These are phyloP conservation scores for Mobula birostris DNA, from an alignment of 2,113 vertebrate genomes.

Conservation along the genomic window DNA sequence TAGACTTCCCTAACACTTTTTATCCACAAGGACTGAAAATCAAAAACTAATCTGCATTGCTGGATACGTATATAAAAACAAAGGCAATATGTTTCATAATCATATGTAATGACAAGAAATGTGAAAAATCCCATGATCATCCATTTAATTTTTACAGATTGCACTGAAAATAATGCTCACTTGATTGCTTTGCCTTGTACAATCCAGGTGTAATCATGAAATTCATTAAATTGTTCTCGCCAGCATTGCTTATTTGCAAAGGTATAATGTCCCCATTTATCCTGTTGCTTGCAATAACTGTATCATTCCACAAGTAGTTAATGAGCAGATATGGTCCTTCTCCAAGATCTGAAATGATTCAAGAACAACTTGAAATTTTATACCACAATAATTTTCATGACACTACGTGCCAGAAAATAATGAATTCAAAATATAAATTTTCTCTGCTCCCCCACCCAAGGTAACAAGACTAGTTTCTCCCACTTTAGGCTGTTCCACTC, in stretches of 20 bases:
- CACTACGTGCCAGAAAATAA: background rate
- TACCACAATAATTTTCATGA: background rate
- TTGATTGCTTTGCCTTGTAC: conserved; percentile 76
- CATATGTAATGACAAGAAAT: background rate
- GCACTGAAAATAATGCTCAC: conserved; percentile 58
- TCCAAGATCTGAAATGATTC: conserved; percentile 67
- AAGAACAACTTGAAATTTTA: background rate
- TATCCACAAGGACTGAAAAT: background rate
- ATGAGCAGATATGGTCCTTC: conserved; percentile 84
- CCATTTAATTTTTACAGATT: background rate
- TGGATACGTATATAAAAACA: background rate
- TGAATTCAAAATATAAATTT: background rate
- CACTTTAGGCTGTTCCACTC: background rate
- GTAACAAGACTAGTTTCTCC: too few relatives aligned
- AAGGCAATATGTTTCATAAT: background rate
- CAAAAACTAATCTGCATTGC: background rate
- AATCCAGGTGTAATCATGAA: conserved; percentile 91
- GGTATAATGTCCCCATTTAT: conserved; percentile 78
- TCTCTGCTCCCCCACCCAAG: background rate
- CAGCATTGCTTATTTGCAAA: conserved; percentile 59
- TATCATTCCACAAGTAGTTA: conserved; percentile 70
- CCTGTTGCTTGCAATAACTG: conserved; percentile 77
- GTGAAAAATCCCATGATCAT: background rate
- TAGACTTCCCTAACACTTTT: too few relatives aligned
- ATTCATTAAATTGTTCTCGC: conserved; percentile 70